Conservation (phyloP, 2,113 vertebrate genomes). For the Apaloderma vittatum region DNA sequence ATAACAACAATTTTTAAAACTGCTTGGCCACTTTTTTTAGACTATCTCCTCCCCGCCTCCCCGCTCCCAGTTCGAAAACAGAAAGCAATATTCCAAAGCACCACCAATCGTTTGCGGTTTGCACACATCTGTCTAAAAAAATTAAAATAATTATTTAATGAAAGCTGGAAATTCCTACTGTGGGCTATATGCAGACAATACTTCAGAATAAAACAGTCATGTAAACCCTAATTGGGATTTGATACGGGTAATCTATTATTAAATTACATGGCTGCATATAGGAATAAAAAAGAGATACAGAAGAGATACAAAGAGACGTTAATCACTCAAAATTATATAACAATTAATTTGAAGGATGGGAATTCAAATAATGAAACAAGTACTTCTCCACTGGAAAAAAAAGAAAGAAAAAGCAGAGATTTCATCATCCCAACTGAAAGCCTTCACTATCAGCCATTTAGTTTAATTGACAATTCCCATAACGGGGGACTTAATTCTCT, state of each 20-base stretch:
- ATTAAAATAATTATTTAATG: accelerated
- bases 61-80: not conserved
- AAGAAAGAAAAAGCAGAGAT: not conserved
- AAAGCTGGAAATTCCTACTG: not conserved
- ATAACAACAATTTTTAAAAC: not conserved
- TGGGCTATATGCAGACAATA: not conserved
- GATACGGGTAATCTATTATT: not conserved
- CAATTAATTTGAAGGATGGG: not conserved
- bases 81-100: not conserved
- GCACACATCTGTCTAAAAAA: not conserved
- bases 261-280: not conserved
- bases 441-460: not conserved
- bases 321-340: not conserved
- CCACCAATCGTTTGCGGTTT: not conserved
- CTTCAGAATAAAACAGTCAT: not conserved
- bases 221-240: not conserved
- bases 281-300: not conserved
- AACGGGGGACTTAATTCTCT: not conserved
- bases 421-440: not conserved
- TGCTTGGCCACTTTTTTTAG: not conserved
- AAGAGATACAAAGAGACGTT: not conserved
- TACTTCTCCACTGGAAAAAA: not conserved
- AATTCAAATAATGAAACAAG: not conserved
- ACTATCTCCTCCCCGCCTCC: not conserved
- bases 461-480: not conserved